Conservation (phyloP, 2,113 vertebrate species). For the Rhinoptilus africanus region DNA sequence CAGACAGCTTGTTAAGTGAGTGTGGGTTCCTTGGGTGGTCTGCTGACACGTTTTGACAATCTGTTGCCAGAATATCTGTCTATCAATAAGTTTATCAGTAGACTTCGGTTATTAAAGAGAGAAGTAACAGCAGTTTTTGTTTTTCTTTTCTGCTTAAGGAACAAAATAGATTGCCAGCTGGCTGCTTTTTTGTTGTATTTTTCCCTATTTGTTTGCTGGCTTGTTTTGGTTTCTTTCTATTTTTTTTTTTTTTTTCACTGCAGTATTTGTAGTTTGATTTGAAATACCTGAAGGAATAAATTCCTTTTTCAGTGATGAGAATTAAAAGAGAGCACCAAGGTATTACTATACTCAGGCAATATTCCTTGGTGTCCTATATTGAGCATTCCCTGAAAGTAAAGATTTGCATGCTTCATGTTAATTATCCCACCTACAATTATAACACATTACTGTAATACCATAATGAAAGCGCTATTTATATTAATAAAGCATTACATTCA, state of each 20-base stretch:
- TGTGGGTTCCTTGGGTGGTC: background rate
- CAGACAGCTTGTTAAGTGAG: constrained; percentile 10
- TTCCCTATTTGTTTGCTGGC: background rate
- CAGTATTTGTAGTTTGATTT: background rate
- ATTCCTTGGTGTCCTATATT: background rate
- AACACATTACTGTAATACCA: background rate
- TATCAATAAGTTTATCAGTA: constrained; percentile 22
- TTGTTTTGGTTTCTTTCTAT: too few species aligned
- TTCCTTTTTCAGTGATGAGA: background rate
- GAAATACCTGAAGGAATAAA: background rate
- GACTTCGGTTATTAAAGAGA: background rate
- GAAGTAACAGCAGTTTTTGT: background rate
- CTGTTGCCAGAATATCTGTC: constrained; percentile 16
- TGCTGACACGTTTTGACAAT: background rate
- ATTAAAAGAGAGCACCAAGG: background rate
- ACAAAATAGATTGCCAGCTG: background rate
- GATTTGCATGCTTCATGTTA: background rate
- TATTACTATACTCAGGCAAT: background rate
- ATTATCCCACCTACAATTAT: background rate
- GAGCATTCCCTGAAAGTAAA: background rate
- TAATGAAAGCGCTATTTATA: background rate
- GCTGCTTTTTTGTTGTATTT: background rate
- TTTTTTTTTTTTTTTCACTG: background rate
- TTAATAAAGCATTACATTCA: background rate
- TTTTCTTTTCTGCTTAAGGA: background rate